Evolutionary conservation across 2,797 vertebrate genomes (phyloP).

Genomic region (Galaxias olidus): DNA sequence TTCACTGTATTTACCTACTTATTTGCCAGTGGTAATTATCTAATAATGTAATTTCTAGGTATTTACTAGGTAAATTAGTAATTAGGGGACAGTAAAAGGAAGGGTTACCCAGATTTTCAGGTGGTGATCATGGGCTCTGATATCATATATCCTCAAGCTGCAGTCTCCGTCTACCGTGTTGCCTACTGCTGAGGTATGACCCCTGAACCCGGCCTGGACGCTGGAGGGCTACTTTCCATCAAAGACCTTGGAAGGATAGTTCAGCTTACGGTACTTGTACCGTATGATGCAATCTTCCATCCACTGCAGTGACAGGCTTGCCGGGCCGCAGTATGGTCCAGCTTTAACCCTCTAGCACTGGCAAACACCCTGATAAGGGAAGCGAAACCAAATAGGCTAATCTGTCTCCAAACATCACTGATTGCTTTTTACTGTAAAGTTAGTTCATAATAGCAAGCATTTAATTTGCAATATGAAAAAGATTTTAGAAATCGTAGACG

Average conservation of each 20-base stretch:
- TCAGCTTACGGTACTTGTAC: constrained; percentile 23
- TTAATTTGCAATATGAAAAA: no score
- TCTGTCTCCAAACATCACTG: background rate
- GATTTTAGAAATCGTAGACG: no score
- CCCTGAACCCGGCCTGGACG: constrained; percentile 30
- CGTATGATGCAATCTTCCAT: constrained; percentile 45
- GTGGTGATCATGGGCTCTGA: constrained; percentile 30
- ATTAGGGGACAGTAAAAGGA: no score
- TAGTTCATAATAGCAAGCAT: background rate
- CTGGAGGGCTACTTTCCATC: rapidly evolving
- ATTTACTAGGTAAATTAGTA: no score
- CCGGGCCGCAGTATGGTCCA: constrained; percentile 25
- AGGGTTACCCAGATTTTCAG: constrained; percentile 38
- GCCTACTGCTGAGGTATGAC: constrained; percentile 44
- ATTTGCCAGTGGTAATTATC: no score
- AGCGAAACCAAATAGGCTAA: background rate
- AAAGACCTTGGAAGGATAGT: constrained; percentile 46
- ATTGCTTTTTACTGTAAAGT: background rate
- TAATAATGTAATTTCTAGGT: no score
- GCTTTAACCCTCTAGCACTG: constrained; percentile 16
- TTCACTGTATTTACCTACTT: no score
- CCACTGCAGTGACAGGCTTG: constrained; percentile 35
- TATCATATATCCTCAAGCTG: constrained; percentile 36
- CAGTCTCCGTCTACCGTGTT: constrained; percentile 47
- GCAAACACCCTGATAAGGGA: constrained; percentile 14